Conservation (phyloP, 1,140 invertebrate genomes). For the Teleopsis dalmanni region DNA sequence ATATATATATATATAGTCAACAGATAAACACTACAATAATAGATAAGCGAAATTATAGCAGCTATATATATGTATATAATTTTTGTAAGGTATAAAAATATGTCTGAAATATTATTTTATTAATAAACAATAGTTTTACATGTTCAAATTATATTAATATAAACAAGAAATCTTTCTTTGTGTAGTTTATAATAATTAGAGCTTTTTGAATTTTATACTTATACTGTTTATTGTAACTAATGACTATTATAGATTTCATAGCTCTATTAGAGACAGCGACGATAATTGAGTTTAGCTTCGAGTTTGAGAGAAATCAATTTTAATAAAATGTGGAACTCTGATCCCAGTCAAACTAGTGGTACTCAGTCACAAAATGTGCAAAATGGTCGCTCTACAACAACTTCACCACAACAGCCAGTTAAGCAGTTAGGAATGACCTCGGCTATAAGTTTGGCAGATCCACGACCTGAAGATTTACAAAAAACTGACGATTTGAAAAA, state of each 20-base stretch:
- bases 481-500: conserved; percentile 78
- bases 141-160: no score
- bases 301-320: conserved; percentile 12
- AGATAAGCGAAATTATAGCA: no score
- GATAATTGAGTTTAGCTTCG: conserved; percentile 3
- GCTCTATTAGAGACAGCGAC: not conserved
- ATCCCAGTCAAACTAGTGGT: conserved; percentile 10
- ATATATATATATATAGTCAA: no score
- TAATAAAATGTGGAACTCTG: conserved; percentile 36
- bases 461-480: conserved; percentile 76
- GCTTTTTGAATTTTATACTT: not conserved
- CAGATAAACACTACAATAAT: no score
- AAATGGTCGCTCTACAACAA: conserved; percentile 4
- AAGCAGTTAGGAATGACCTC: conserved; percentile 82
- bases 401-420: conserved; percentile 17
- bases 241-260: no score
- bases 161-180: not conserved
- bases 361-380: conserved; percentile 2
- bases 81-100: no score
- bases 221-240: not conserved
- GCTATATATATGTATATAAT: no score
- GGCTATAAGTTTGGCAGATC: conserved; percentile 80
- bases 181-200: not conserved
- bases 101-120: no score
- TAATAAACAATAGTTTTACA: no score